These are phyloP conservation scores for Daubentonia madagascariensis DNA, from an alignment of 2,113 vertebrate species.

Conservation along the genomic window DNA sequence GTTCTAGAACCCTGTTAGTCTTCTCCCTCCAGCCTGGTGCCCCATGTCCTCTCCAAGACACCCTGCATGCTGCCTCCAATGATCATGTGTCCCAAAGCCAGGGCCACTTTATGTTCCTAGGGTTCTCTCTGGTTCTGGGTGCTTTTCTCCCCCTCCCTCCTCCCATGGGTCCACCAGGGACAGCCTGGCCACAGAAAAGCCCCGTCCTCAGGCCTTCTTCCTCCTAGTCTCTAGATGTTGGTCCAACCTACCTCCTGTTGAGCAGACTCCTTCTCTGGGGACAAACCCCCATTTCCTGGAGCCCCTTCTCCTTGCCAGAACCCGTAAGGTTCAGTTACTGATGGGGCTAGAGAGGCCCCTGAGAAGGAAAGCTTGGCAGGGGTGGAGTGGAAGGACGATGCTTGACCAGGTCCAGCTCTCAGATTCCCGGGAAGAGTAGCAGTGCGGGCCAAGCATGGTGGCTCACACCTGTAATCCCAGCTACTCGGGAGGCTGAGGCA, in stretches of 20 bases:
- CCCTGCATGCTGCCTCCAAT: neutral
- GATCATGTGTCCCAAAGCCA: too few relatives aligned
- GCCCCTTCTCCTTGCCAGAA: neutral
- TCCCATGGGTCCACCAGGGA: neutral
- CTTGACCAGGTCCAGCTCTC: neutral
- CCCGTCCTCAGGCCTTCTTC: neutral
- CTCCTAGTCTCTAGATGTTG: neutral
- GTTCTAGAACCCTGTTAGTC: neutral
- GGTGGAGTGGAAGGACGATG: too few relatives aligned
- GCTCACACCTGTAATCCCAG: too few relatives aligned
- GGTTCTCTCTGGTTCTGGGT: neutral
- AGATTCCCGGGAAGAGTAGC: neutral
- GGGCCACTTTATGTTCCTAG: neutral
- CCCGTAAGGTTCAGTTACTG: neutral
- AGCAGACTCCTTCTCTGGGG: neutral
- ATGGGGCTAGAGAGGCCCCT: neutral
- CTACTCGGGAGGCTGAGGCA: too few relatives aligned
- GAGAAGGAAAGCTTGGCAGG: neutral
- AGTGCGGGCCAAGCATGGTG: too few relatives aligned
- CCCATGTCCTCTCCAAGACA: neutral
- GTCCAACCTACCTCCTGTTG: neutral
- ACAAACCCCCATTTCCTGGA: too few relatives aligned
- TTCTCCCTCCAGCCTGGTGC: accelerated
- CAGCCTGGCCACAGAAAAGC: too few relatives aligned
- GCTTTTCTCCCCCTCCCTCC: neutral